These are phyloP conservation scores for Mimumesa dahlbomi DNA, from an alignment of 2,888 invertebrate genomes.

Conservation along the genomic window DNA sequence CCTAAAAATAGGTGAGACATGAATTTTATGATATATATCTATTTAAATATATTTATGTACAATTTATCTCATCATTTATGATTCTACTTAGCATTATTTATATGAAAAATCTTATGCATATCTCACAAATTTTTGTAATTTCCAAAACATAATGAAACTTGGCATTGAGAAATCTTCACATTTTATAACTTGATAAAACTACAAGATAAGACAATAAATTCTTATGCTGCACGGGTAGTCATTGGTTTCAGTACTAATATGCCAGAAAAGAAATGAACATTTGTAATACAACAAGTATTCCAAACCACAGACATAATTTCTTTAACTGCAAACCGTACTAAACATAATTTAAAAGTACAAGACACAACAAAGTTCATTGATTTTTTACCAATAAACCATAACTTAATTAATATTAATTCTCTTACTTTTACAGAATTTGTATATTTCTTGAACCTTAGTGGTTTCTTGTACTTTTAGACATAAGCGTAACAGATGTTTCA, in stretches of 20 bases:
- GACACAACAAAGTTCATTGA: too few relatives aligned
- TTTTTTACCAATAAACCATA: too few relatives aligned
- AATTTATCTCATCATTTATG: constrained; percentile 38
- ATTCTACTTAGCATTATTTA: constrained; percentile 39
- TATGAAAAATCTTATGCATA: constrained; percentile 30
- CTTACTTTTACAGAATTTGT: too few relatives aligned
- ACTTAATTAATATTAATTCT: too few relatives aligned
- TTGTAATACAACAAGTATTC: constrained; percentile 1
- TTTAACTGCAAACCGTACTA: constrained; percentile 4
- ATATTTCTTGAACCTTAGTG: too few relatives aligned
- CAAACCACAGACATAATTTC: neutral
- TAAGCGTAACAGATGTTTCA: neutral
- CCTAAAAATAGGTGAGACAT: constrained; percentile 23
- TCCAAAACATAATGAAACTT: constrained; percentile 11
- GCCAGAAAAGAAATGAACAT: neutral
- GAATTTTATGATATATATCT: constrained; percentile 32
- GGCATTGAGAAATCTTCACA: constrained; percentile 25
- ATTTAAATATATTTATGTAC: constrained; percentile 47
- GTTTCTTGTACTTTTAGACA: too few relatives aligned
- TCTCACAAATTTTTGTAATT: constrained; percentile 32
- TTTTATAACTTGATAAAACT: constrained; percentile 47
- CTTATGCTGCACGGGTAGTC: constrained; percentile 9
- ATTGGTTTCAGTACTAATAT: constrained; percentile 17
- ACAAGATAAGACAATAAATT: constrained; percentile 44
- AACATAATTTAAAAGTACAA: too few relatives aligned